Evolutionary conservation across 2,888 invertebrate species (phyloP).

Genomic region (Empis stercorea): DNA sequence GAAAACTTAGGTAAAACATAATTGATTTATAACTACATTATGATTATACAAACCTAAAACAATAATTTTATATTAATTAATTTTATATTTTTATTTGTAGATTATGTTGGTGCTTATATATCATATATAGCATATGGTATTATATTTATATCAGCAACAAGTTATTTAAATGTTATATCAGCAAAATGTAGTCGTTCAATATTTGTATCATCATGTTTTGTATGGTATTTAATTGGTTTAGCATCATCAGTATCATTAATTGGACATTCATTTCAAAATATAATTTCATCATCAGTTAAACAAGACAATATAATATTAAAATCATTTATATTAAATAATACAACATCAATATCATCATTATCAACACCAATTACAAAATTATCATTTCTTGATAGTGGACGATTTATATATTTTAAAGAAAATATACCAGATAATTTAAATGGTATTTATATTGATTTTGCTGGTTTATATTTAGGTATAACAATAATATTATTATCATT

Average conservation of each 20-base stretch:
- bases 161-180: slow-evolving; percentile 25
- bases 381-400: no score
- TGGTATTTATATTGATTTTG: slow-evolving; percentile 26
- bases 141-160: slow-evolving; percentile 25
- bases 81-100: slow-evolving; percentile 14
- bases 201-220: slow-evolving; percentile 22
- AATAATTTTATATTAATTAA: slow-evolving; percentile 1
- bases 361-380: neutral
- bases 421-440: slow-evolving; percentile 12
- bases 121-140: slow-evolving; percentile 28
- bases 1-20: slow-evolving; percentile 24
- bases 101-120: slow-evolving; percentile 26
- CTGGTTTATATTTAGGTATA: slow-evolving; percentile 23
- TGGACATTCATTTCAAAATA: slow-evolving; percentile 5
- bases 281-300: no score
- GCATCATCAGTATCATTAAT: slow-evolving; percentile 26
- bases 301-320: no score
- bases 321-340: neutral
- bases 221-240: slow-evolving; percentile 26
- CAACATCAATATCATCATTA: neutral
- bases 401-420: slow-evolving; percentile 8
- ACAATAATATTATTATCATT: slow-evolving; percentile 18
- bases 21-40: no score
- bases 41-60: neutral
- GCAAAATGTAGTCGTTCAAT: slow-evolving; percentile 23